Evolutionary conservation across 1,140 invertebrate species (phyloP).

Genomic region (Spodoptera litura): DNA sequence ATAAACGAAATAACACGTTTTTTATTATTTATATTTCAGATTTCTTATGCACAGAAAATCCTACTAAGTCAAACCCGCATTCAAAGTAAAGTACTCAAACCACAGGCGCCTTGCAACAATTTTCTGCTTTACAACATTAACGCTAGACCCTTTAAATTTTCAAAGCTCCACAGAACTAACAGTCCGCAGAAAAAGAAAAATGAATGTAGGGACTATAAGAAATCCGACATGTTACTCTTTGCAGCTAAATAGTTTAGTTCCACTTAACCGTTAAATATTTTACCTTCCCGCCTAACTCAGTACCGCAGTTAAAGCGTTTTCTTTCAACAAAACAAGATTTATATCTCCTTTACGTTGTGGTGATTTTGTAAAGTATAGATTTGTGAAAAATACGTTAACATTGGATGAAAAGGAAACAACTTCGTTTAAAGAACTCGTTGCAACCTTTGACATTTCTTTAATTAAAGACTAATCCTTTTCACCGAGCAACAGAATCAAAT

Average conservation of each 20-base stretch:
- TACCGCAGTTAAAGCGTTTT: conserved; percentile 54
- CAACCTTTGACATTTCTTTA: background rate
- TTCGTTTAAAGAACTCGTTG: background rate
- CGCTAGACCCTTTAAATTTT: conserved; percentile 53
- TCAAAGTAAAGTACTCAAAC: background rate
- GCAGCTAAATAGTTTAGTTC: conserved; percentile 67
- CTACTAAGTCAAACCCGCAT: background rate
- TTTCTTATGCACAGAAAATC: background rate
- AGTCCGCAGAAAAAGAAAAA: conserved; percentile 54
- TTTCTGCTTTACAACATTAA: conserved; percentile 33
- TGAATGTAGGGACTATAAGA: conserved; percentile 55
- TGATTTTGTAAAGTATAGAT: conserved; percentile 39
- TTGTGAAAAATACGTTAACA: background rate
- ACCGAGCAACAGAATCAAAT: conserved; percentile 22
- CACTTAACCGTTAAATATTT: conserved; percentile 67
- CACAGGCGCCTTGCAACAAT: conserved; percentile 31
- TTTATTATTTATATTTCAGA: too few relatives aligned
- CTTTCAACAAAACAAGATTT: conserved; percentile 56
- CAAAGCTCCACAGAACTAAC: conserved; percentile 53
- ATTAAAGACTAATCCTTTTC: background rate
- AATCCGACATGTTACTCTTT: conserved; percentile 58
- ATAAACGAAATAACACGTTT: background rate
- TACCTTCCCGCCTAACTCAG: conserved; percentile 66
- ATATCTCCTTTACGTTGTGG: conserved; percentile 21
- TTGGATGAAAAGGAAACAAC: background rate